Evolutionary conservation across 2,797 vertebrate genomes (phyloP).

Genomic region (Apodemus agrarius): DNA sequence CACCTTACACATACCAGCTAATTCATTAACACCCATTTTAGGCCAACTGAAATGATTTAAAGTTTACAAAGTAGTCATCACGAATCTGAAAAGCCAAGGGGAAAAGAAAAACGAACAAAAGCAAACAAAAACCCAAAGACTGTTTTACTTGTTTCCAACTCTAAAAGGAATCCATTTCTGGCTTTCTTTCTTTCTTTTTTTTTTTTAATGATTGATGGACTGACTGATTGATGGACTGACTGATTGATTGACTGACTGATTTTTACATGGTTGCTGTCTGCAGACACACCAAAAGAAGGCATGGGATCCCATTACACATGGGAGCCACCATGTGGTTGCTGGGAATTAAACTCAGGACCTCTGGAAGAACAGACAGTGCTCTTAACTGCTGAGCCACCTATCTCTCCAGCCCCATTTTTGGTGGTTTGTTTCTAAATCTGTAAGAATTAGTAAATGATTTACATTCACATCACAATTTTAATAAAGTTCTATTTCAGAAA

Average conservation of each 20-base stretch:
- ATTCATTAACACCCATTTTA: neutral
- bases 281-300: neutral
- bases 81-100: neutral
- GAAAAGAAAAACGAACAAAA: too few relatives aligned
- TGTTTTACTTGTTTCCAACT: neutral
- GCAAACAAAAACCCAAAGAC: neutral
- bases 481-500: neutral
- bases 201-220: too few relatives aligned
- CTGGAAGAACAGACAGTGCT: neutral
- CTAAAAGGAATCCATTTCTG: neutral
- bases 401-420: neutral
- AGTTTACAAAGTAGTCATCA: slow-evolving; percentile 20
- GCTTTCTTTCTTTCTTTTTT: neutral
- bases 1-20: neutral
- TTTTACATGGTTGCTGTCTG: neutral
- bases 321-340: neutral
- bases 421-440: neutral
- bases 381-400: neutral
- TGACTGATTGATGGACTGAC: too few relatives aligned
- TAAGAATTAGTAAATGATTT: neutral
- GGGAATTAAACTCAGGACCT: neutral
- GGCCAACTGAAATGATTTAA: neutral
- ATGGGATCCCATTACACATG: neutral
- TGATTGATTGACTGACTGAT: too few relatives aligned
- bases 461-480: neutral